These are phyloP conservation scores for Poecile atricapillus DNA, from an alignment of 2,113 vertebrate species.

Conservation along the genomic window DNA sequence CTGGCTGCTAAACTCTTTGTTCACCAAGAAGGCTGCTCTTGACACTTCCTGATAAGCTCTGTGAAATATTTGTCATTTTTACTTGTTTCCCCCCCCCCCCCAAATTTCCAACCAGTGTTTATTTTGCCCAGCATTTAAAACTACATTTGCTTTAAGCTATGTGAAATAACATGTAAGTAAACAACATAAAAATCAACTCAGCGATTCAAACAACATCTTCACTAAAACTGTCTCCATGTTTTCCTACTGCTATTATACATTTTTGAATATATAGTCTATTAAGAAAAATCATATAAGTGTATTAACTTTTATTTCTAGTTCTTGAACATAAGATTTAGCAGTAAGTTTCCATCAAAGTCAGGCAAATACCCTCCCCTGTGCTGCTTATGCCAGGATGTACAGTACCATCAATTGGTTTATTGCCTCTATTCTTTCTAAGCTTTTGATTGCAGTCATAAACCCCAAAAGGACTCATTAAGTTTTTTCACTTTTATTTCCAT, in stretches of 20 bases:
- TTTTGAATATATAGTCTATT: neutral
- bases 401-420: conserved; percentile 4
- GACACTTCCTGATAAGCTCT: neutral
- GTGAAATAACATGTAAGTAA: neutral
- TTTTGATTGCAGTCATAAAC: conserved; percentile 62
- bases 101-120: neutral
- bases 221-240: neutral
- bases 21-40: neutral
- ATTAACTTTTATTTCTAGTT: conserved; percentile 27
- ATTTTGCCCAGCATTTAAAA: neutral
- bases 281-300: neutral
- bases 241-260: neutral
- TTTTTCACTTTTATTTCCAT: conserved; percentile 18
- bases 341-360: neutral
- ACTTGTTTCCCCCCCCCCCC: neutral
- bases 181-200: conserved; percentile 14
- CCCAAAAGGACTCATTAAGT: conserved; percentile 64
- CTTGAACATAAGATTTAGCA: neutral
- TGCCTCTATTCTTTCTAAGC: conserved; percentile 41
- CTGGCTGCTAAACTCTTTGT: neutral
- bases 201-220: conserved; percentile 11
- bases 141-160: conserved; percentile 18
- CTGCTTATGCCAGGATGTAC: neutral
- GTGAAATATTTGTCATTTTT: conserved; percentile 14
- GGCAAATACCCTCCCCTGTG: neutral